Evolutionary conservation across 2,113 vertebrate genomes (phyloP).

Genomic region (Rhinoderma darwinii): DNA sequence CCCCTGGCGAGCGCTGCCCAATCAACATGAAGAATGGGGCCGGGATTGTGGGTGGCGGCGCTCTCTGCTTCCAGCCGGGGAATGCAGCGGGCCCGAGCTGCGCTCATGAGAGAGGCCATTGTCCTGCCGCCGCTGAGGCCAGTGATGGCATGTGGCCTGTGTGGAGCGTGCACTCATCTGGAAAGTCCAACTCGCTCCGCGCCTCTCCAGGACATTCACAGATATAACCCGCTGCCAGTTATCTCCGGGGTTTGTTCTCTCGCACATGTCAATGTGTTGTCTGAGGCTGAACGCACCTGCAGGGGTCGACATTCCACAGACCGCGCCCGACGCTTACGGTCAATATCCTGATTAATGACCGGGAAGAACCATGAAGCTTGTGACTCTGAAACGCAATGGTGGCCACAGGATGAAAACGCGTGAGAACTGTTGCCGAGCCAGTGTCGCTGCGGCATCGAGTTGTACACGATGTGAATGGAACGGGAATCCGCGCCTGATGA

Average conservation of each 20-base stretch:
- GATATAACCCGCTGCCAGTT: slow-evolving; percentile 35
- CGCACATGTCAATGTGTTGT: neutral
- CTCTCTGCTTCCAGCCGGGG: slow-evolving; percentile 58
- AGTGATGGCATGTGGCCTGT: slow-evolving; percentile 67
- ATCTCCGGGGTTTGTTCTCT: neutral
- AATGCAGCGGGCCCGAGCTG: slow-evolving; percentile 48
- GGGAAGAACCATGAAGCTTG: too few relatives aligned
- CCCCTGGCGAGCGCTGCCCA: slow-evolving; percentile 68
- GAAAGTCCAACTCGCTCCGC: slow-evolving; percentile 63
- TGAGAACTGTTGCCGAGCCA: too few relatives aligned
- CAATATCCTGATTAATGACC: neutral
- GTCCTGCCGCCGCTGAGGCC: slow-evolving; percentile 71
- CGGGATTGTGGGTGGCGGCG: slow-evolving; percentile 67
- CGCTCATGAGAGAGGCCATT: slow-evolving; percentile 78
- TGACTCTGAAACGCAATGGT: too few relatives aligned
- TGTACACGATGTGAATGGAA: too few relatives aligned
- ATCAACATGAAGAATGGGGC: slow-evolving; percentile 59
- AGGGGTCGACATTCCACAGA: neutral
- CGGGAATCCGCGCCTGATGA: too few relatives aligned
- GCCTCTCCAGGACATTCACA: slow-evolving; percentile 39
- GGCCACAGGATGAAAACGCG: too few relatives aligned
- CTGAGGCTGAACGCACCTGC: neutral
- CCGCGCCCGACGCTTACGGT: neutral
- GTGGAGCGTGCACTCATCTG: slow-evolving; percentile 73
- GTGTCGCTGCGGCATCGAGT: too few relatives aligned